Evolutionary conservation across 64 coral and sea anemone genomes (phyloP).

Genomic region (Acropora tenuis): DNA sequence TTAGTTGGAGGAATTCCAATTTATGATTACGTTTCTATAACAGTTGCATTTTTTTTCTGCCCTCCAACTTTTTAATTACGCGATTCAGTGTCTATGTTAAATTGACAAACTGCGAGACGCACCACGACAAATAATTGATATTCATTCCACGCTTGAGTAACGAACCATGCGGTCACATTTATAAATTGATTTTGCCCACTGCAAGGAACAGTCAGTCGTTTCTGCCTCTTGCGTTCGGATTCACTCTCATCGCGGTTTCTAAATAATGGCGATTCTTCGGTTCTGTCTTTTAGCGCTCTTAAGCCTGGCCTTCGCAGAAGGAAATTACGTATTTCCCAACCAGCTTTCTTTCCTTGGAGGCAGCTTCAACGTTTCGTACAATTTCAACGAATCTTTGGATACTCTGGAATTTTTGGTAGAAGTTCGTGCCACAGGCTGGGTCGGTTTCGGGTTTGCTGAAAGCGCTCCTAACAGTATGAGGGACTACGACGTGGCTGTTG

Average conservation of each 20-base stretch:
- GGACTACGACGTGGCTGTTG: conserved; percentile 9
- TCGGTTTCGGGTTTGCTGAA: conserved; percentile 3
- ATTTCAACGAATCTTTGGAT: conserved; percentile 9
- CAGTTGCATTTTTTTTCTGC: too few species aligned
- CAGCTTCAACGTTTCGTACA: conserved; percentile 20
- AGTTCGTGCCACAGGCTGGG: conserved; percentile 18
- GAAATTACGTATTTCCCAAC: conserved; percentile 15
- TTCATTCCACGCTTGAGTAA: neutral
- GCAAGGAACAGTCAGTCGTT: neutral
- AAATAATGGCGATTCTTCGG: neutral
- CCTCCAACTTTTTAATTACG: too few species aligned
- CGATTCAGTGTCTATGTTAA: too few species aligned
- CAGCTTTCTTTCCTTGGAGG: neutral
- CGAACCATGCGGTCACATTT: too few species aligned
- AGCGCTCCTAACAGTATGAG: neutral
- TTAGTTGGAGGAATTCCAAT: too few species aligned
- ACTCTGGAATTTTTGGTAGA: neutral
- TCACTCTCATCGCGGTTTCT: neutral
- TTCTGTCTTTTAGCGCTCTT: conserved; percentile 19
- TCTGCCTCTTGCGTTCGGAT: neutral
- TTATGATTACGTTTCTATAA: too few species aligned
- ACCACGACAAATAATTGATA: neutral
- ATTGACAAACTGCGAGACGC: too few species aligned
- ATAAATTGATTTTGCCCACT: too few species aligned
- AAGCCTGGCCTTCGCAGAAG: neutral